Percentiles rank a stretch among this genome's conserved stretches.
phyloP scores from a whole-genome alignment of 2,113 vertebrate genomes.

The Panthera leo region DNA sequence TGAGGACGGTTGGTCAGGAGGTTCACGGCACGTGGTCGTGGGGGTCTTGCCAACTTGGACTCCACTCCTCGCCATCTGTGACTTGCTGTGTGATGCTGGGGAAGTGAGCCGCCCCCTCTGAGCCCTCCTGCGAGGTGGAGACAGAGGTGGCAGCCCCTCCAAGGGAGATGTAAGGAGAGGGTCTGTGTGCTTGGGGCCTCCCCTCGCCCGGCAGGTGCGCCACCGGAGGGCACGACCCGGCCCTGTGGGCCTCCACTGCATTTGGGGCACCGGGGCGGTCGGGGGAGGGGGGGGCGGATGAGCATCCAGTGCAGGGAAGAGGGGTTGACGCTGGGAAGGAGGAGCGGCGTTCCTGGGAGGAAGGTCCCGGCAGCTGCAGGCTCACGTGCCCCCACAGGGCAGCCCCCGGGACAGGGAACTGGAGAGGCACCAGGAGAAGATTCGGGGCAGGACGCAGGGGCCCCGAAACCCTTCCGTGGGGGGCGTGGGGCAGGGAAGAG shows the following conservation, averaged over 20 bases:
- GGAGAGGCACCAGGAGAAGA: rapidly evolving
- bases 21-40: rapidly evolving
- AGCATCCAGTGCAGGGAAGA: not conserved
- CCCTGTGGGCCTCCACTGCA: not conserved
- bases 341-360: not conserved
- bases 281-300: not conserved
- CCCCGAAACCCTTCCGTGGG: no score
- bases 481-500: not conserved
- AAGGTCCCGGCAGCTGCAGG: not conserved
- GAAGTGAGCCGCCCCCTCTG: not conserved
- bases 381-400: not conserved
- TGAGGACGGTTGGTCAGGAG: no score
- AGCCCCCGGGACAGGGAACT: not conserved
- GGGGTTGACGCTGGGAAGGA: not conserved
- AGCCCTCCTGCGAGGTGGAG: not conserved
- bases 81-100: not conserved
- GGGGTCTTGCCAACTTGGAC: not conserved
- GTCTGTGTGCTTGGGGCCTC: rapidly evolving
- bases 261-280: not conserved
- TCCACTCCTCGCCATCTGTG: not conserved
- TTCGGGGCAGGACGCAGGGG: no score
- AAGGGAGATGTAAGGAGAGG: no score
- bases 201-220: not conserved
- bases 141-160: not conserved
- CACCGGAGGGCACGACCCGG: not conserved